Evolutionary conservation across 1,140 invertebrate species (phyloP).

Genomic region (Armadillidium nasatum): DNA sequence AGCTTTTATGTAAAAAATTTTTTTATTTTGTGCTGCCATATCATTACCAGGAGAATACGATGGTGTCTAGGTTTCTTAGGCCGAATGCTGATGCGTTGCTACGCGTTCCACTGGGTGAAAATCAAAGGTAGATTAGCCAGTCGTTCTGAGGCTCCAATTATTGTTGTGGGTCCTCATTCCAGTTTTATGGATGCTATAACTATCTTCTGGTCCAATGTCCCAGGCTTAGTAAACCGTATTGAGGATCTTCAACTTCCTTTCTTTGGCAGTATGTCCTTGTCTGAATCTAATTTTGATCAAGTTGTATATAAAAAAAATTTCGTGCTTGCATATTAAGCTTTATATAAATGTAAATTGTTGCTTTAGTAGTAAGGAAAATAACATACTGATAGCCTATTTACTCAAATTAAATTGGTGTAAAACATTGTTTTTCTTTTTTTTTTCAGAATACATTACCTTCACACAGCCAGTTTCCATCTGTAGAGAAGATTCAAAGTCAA

Average conservation of each 20-base stretch:
- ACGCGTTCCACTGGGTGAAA: constrained; percentile 71
- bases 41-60: constrained; percentile 34
- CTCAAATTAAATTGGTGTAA: no score
- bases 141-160: constrained; percentile 69
- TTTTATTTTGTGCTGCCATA: no score
- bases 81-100: constrained; percentile 48
- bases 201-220: constrained; percentile 70
- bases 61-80: constrained; percentile 43
- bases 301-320: no score
- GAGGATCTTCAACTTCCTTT: constrained; percentile 72
- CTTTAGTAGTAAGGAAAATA: no score
- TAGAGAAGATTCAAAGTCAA: constrained; percentile 84
- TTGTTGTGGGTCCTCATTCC: constrained; percentile 87
- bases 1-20: no score
- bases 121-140: constrained; percentile 62
- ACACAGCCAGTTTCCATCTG: constrained; percentile 91
- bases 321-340: no score
- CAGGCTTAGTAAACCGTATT: constrained; percentile 70
- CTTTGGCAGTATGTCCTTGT: constrained; percentile 72
- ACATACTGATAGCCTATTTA: no score
- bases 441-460: constrained; percentile 76
- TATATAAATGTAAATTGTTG: no score
- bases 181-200: constrained; percentile 82
- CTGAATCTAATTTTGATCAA: not conserved
- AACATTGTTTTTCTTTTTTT: no score